Conservation (phyloP, 2,113 vertebrate species). For the Salvator merianae region DNA sequence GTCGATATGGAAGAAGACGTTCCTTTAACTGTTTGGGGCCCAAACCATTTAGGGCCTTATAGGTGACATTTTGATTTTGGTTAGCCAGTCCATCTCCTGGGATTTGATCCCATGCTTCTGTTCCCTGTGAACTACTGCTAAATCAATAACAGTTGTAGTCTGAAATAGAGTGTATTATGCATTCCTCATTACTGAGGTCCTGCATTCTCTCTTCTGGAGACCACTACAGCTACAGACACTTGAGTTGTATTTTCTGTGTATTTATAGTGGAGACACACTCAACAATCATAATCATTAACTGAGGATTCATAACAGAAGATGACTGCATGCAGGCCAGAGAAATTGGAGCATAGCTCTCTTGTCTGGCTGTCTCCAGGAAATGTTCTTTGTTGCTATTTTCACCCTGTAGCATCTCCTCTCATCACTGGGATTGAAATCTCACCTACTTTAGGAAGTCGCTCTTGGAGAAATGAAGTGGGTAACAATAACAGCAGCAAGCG, state of each 20-base stretch:
- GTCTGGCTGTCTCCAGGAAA: not conserved
- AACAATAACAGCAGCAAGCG: not conserved
- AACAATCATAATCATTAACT: not conserved
- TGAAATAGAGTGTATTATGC: no score
- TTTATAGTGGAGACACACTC: not conserved
- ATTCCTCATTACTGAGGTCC: not conserved
- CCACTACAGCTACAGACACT: not conserved
- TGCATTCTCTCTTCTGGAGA: not conserved
- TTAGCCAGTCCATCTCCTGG: not conserved
- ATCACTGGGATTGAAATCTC: slow-evolving; percentile 25
- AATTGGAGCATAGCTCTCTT: not conserved
- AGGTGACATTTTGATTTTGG: not conserved
- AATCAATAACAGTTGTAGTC: not conserved
- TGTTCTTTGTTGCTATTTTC: not conserved
- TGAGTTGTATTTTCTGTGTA: not conserved
- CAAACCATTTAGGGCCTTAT: no score
- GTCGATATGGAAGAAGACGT: no score
- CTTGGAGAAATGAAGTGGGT: not conserved
- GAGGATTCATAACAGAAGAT: not conserved
- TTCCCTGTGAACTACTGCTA: not conserved
- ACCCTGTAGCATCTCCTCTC: not conserved
- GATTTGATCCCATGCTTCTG: not conserved
- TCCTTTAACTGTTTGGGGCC: no score
- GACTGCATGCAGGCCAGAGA: not conserved
- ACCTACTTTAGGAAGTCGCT: not conserved